Evolutionary conservation across 2,888 invertebrate genomes (phyloP).

Genomic region (Agrotis puta): DNA sequence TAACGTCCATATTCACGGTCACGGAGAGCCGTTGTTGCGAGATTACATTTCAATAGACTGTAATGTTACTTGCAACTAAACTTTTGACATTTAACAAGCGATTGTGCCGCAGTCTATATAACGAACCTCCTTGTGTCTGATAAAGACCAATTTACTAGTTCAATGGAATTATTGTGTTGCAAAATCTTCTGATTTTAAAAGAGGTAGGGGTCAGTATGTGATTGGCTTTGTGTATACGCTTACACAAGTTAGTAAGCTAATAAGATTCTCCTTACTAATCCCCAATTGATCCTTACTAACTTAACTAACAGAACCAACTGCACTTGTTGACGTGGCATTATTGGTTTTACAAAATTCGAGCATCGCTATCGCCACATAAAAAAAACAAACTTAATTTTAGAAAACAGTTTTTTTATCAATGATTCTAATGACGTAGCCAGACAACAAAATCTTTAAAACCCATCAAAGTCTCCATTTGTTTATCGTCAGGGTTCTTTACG

Average conservation of each 20-base stretch:
- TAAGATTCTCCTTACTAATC: too few species aligned
- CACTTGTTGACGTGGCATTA: too few species aligned
- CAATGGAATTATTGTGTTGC: conserved; percentile 34
- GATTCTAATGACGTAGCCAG: not conserved
- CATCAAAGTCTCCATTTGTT: conserved; percentile 35
- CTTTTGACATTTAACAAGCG: conserved; percentile 59
- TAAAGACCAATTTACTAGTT: conserved; percentile 46
- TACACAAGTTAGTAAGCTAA: not conserved
- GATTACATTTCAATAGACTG: conserved; percentile 53
- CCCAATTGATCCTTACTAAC: too few species aligned
- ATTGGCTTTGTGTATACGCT: conserved; percentile 6
- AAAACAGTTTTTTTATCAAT: not conserved
- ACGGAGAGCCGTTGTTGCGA: conserved; percentile 54
- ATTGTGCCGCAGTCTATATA: conserved; percentile 42
- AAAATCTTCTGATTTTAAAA: conserved; percentile 29
- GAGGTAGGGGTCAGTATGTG: not conserved
- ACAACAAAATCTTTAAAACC: conserved; percentile 17
- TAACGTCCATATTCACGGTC: conserved; percentile 56
- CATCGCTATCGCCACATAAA: too few species aligned
- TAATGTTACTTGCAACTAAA: conserved; percentile 50
- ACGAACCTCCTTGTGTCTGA: conserved; percentile 51
- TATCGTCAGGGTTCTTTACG: conserved; percentile 48
- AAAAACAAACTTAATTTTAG: not conserved
- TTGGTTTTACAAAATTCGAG: too few species aligned
- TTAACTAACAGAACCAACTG: too few species aligned